These are phyloP conservation scores for Aramus guarauna DNA, from an alignment of 2,113 vertebrate genomes.

Conservation along the genomic window DNA sequence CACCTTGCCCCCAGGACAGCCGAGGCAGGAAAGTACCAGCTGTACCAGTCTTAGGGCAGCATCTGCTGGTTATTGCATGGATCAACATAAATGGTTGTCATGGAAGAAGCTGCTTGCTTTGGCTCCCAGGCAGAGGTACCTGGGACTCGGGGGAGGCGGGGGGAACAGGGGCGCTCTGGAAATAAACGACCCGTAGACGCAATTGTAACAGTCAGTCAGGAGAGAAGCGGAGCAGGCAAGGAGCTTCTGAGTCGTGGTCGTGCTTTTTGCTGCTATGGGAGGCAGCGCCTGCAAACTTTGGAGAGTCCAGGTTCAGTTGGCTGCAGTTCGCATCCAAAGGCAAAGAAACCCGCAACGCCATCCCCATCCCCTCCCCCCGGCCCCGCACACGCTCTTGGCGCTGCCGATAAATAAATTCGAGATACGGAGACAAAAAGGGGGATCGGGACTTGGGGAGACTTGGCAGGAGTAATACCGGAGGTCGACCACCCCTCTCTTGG, in stretches of 20 bases:
- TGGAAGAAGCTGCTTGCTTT: constrained; percentile 56
- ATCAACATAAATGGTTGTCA: constrained; percentile 72
- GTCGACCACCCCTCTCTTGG: background rate
- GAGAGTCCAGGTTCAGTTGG: background rate
- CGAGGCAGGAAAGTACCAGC: constrained; percentile 52
- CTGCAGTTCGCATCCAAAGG: background rate
- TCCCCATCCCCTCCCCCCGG: background rate
- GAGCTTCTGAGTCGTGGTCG: background rate
- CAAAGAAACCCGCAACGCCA: background rate
- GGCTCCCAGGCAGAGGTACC: constrained; percentile 47
- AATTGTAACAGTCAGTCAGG: background rate
- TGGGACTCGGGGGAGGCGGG: background rate
- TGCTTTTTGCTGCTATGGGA: background rate
- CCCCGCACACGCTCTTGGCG: background rate
- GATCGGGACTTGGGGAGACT: background rate
- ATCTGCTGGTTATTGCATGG: constrained; percentile 80
- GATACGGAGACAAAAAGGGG: background rate
- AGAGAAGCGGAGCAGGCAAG: background rate
- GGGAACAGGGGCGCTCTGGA: background rate
- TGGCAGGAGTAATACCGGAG: background rate
- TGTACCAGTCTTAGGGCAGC: constrained; percentile 78
- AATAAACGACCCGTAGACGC: background rate
- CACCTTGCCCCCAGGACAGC: constrained; percentile 60
- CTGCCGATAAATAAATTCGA: background rate
- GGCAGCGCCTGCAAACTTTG: background rate